These are phyloP conservation scores for Rotaria socialis DNA, from an alignment of 2,888 invertebrate species.

Conservation along the genomic window DNA sequence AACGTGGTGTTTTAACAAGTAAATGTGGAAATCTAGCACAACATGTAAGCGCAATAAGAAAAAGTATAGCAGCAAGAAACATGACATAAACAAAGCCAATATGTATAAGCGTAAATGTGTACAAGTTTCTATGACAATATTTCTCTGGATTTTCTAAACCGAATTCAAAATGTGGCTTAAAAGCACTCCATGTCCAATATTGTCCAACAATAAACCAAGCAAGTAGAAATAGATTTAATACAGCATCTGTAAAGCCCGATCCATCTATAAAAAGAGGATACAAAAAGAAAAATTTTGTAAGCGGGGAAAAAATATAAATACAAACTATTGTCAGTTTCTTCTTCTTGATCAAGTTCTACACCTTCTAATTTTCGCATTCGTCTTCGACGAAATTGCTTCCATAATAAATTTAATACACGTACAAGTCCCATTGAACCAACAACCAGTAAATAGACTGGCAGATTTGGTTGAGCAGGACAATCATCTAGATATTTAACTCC, in stretches of 20 bases:
- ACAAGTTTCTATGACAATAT: slow-evolving; percentile 59
- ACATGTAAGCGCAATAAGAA: background rate
- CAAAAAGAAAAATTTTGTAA: background rate
- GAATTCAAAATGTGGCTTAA: slow-evolving; percentile 72
- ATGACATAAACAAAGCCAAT: slow-evolving; percentile 13
- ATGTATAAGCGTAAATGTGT: background rate
- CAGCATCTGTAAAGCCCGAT: slow-evolving; percentile 67
- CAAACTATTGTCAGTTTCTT: slow-evolving; percentile 31
- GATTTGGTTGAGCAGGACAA: slow-evolving; percentile 72
- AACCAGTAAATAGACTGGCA: slow-evolving; percentile 77
- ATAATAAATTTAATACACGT: slow-evolving; percentile 65
- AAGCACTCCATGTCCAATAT: slow-evolving; percentile 73
- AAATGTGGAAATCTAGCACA: slow-evolving; percentile 35
- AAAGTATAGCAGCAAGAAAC: background rate
- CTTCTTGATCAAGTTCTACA: slow-evolving; percentile 51
- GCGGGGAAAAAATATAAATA: background rate
- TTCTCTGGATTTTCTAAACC: slow-evolving; percentile 72
- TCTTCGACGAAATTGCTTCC: slow-evolving; percentile 66
- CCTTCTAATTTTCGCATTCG: slow-evolving; percentile 52
- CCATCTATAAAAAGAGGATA: background rate
- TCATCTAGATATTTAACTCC: slow-evolving; percentile 75
- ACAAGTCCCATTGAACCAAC: slow-evolving; percentile 73
- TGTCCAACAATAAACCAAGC: slow-evolving; percentile 75
- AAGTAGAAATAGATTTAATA: slow-evolving; percentile 69
- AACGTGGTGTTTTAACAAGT: slow-evolving; percentile 17